Base-by-base conservation (phyloP, 2,797 vertebrate genomes). In the Amblyopsis hoosieri region DNA sequence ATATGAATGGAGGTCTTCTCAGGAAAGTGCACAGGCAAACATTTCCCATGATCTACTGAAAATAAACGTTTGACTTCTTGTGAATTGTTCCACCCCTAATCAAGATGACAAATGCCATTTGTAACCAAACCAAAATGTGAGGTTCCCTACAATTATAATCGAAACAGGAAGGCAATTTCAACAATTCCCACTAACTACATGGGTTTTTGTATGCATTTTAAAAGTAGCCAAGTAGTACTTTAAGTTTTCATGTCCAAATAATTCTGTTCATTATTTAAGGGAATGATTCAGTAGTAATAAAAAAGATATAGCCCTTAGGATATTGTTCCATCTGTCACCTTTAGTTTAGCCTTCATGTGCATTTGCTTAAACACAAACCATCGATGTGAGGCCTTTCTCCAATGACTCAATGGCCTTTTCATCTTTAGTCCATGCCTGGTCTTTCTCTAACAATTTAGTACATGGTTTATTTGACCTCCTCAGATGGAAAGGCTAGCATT, bases 341-440 rank as follows among this genome's bases (percentile, higher is more conserved):
- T 64, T 83, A 77, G 80, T 81, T 80, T 69, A 86, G 83, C 87
- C 83, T 88, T 86, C 85, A 87, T 64, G 87, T 75, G 74, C 19
- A 71, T 46, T 19, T 69, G 61, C 83, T 74, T 56, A 47, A 37
- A 74, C 76, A 71, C 74, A 64, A 79, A 71, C 66, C 82, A 77
- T 52, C 57, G 48, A 85, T 64, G 14, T 75, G 84, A 87, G 83
- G 88, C 84, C 85, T 90, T 87, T 81, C 68, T 74, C 70, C 78
- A 79, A 62, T 71, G 81, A 55, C 72, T 72, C 3, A 69, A 85
- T 82, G 76, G 87, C 84, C 87, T 87, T 87, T 37, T 82, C 33
- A 4, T 1, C 33, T 74, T 81, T 74, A 73, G 59, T 74, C 46
- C 69, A 57, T 62, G 61, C 60, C 71, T 81, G 76, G 50, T 66